phyloP scores from a whole-genome alignment of 2,797 vertebrate species.

The Rhynchotus rufescens region DNA sequence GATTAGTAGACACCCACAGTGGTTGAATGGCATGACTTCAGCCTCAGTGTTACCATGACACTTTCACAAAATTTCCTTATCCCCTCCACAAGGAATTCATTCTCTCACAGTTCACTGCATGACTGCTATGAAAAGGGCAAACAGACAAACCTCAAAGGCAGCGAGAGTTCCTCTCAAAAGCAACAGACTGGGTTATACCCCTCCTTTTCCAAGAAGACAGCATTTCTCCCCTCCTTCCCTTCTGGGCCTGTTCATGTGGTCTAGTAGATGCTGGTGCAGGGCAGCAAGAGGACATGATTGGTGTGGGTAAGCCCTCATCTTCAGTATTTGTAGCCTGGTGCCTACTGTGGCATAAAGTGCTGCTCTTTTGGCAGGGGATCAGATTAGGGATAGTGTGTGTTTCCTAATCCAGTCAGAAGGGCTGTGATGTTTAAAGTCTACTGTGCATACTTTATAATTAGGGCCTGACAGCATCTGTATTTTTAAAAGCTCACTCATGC shows the following conservation, averaged over 20 bases:
- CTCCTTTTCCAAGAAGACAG: neutral
- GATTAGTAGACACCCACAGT: neutral
- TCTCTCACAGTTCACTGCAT: neutral
- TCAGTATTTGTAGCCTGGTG: neutral
- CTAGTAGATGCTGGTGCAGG: neutral
- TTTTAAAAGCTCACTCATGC: neutral
- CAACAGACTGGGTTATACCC: neutral
- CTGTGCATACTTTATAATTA: neutral
- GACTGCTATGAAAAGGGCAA: neutral
- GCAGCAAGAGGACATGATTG: neutral
- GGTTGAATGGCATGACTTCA: neutral
- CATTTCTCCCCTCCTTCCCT: neutral
- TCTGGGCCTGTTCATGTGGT: neutral
- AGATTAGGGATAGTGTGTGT: neutral
- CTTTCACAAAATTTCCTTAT: neutral
- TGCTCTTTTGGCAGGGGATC: neutral
- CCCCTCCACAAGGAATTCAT: neutral
- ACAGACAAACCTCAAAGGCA: neutral
- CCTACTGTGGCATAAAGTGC: neutral
- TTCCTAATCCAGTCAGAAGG: neutral
- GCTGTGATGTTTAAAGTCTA: neutral
- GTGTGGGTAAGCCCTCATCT: rapidly evolving
- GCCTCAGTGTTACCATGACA: neutral
- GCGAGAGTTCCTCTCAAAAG: neutral
- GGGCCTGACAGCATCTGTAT: neutral